Evolutionary conservation across 2,113 vertebrate genomes (phyloP).

Genomic region (Eulemur rufifrons): DNA sequence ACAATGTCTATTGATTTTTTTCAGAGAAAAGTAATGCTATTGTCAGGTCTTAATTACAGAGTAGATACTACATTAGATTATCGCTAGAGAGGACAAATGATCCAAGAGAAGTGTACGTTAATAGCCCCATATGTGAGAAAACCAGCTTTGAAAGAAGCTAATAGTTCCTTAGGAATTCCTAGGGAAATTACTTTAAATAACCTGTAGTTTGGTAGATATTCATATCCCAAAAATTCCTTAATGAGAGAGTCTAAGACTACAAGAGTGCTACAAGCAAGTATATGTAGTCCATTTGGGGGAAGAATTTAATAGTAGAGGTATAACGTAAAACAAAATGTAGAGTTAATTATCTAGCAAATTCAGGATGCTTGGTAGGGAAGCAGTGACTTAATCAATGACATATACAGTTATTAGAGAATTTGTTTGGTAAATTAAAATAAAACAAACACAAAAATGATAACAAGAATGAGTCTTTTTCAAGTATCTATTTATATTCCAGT

Average conservation of each 20-base stretch:
- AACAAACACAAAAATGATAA: neutral
- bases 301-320: neutral
- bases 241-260: neutral
- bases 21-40: constrained; percentile 12
- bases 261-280: neutral
- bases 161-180: neutral
- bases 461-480: neutral
- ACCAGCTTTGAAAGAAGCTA: neutral
- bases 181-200: constrained; percentile 38
- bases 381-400: neutral
- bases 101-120: neutral
- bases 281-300: neutral
- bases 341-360: neutral
- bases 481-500: neutral
- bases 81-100: constrained; percentile 21
- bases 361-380: neutral
- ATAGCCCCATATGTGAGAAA: neutral
- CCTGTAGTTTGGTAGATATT: neutral
- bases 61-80: neutral
- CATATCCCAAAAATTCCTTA: neutral
- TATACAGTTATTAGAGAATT: neutral
- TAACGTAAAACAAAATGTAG: neutral
- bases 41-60: constrained; percentile 45
- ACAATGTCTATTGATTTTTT: constrained; percentile 40
- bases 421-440: neutral